Evolutionary conservation across 2,113 vertebrate species (phyloP), one percentile per base, ranked within the genome.

Genomic region (Thalassoma bifasciatum): DNA sequence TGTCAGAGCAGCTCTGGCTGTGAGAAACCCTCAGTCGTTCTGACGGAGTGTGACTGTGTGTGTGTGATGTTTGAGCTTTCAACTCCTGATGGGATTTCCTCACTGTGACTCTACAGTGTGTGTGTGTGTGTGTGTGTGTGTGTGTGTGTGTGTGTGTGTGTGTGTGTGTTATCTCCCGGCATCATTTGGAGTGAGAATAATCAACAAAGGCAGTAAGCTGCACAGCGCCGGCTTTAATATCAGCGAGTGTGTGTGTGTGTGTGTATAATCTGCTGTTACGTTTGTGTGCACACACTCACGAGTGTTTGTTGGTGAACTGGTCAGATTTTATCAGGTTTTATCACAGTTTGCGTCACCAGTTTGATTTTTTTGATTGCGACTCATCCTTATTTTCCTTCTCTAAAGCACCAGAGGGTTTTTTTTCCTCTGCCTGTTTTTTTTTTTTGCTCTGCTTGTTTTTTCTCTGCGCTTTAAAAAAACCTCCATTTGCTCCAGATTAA

Each of bases 11-110:
- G 38, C 61, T 70, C 54, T 66, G 4, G 22, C 76, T 83, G 61
- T 83, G 77, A 75, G 65, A 60, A 71, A 86, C 71, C 62, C 70
- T 75, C 77, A 67, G 73, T 40, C 49, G 24, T 46, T 62, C 53
- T 70, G 68, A 77, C 40, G 47, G 54, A 34, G 38, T 63, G 68
- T 63, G 6, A 73, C 56, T 60, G 58, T 54, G 36, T 59, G n/a
- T 49, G 19, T 16, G 36, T 42, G 67, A 66, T 70, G 71, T 74
- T 17, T 75, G 80, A 72, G 84, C 75, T 76, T 81, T 86, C 71
- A 78, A 79, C 66, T 72, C 34, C 24, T 66, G 71, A 82, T 77
- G 77, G 77, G 82, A 89, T 83, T 87, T 87, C 75, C 80, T 83
- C 63, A 5, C 50, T 79, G 66, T 82, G 65, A 66, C 66, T 79